Evolutionary conservation across 2,797 vertebrate genomes (phyloP).

Genomic region (Danio tinwini): DNA sequence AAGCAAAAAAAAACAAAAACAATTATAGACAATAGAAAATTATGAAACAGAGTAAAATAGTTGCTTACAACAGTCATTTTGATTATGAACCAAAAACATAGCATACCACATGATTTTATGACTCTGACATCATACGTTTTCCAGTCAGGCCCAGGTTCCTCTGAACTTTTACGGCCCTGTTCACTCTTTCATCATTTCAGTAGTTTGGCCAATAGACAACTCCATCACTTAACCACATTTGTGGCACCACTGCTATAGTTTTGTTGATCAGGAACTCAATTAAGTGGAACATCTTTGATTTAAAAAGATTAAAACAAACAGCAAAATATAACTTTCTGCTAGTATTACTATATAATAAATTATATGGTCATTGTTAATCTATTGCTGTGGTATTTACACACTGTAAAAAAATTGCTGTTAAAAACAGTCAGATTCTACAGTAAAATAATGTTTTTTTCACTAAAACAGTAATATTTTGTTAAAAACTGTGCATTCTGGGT

Average conservation of each 20-base stretch:
- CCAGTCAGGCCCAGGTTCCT: slow-evolving; percentile 22
- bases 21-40: neutral
- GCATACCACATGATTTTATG: slow-evolving; percentile 23
- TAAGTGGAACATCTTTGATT: slow-evolving; percentile 29
- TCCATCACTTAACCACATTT: slow-evolving; percentile 10
- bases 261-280: slow-evolving; percentile 29
- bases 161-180: slow-evolving; percentile 20
- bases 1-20: neutral
- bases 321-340: slow-evolving; percentile 8
- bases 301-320: slow-evolving; percentile 33
- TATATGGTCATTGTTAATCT: neutral
- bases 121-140: slow-evolving; percentile 21
- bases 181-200: slow-evolving; percentile 19
- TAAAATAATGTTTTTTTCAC: too few species aligned
- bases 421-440: too few species aligned
- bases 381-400: too few species aligned
- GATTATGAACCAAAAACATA: too few species aligned
- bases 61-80: too few species aligned
- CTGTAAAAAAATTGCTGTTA: too few species aligned
- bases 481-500: too few species aligned
- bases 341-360: slow-evolving; percentile 11
- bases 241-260: slow-evolving; percentile 32
- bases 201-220: slow-evolving; percentile 31
- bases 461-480: too few species aligned
- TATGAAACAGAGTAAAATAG: neutral